Percentiles rank a stretch among this genome's conserved stretches.
phyloP scores from a whole-genome alignment of 2,888 invertebrate species.

The Chrysolina oricalcia region DNA sequence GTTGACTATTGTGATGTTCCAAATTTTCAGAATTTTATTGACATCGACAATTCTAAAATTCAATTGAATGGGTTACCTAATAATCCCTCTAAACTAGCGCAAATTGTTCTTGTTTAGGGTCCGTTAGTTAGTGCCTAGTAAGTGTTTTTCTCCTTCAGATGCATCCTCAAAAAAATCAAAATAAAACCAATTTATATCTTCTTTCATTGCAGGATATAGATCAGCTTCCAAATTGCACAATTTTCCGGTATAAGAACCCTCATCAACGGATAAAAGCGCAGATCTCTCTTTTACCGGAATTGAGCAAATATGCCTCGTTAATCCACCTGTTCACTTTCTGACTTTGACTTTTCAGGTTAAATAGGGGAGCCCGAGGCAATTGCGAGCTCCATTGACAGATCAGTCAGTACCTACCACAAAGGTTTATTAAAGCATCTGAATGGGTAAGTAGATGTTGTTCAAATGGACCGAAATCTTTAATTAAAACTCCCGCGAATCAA shows the following conservation, averaged over 20 bases:
- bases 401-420: conserved; percentile 38
- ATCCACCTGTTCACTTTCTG: conserved; percentile 21
- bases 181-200: no score
- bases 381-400: conserved; percentile 25
- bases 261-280: background rate
- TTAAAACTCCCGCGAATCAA: conserved; percentile 47
- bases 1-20: no score
- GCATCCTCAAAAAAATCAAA: no score
- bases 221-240: background rate
- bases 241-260: background rate
- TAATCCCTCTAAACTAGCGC: no score
- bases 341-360: conserved; percentile 40
- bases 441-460: conserved; percentile 38
- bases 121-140: no score
- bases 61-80: no score
- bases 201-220: no score
- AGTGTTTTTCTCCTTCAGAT: no score
- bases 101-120: no score
- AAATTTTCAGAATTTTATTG: no score
- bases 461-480: conserved; percentile 46
- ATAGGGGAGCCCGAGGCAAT: conserved; percentile 25
- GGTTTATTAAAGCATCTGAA: conserved; percentile 37
- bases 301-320: conserved; percentile 11
- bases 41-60: no score
- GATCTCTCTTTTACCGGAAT: background rate